Base-by-base conservation (phyloP, 37 sponge, comb jelly and placozoan species). In the Cliona cf. orientalis region DNA sequence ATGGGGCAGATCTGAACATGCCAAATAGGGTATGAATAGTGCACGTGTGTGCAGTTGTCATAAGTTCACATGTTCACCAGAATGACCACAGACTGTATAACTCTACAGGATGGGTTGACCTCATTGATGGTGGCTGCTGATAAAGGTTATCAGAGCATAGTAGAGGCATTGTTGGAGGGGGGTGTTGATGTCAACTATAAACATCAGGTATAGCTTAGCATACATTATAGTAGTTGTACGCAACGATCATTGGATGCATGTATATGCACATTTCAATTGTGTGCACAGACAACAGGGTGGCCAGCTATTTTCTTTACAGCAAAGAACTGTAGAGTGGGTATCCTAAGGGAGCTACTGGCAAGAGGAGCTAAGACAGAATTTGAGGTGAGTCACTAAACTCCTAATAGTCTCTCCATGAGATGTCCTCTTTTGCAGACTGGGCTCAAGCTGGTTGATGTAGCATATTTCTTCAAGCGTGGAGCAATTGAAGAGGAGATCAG, bases 81-180 rank as follows among this genome's bases (percentile, higher is more conserved):
- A 37, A 17, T 36, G 17, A 19, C 37, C 33, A 56, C 3, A n/a
- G n/a, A n/a, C n/a, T n/a, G n/a, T 5, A 1, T 58, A 2, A 25
- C 31, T 25, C 7, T 40, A 19, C 28, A 75, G 76, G 76, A 23
- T 3, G 76, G 76, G 25, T 25, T 75, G 26, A 59, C 76, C 5
- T n/a, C 76, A 12, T 60, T 75, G 4, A 75, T 75, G 76, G 2
- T 75, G 32, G 76, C 76, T 60, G 59, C 76, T 7, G 59, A 75
- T 25, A 46, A 29, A 5, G 42, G 60, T 28, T 29, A 75, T 4
- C 11, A 40, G 7, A 42, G 42, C 33, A 34, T 33, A 37, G 76
- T 75, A 42, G 38, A 75, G n/a, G 60, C 58, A n/a, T 60, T 75
- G 3, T 41, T 75, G 0, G 42, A 36, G 42, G 55, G 60, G 28